Conservation (phyloP, 2,888 invertebrate species). For the Diachrysia chrysitis region DNA sequence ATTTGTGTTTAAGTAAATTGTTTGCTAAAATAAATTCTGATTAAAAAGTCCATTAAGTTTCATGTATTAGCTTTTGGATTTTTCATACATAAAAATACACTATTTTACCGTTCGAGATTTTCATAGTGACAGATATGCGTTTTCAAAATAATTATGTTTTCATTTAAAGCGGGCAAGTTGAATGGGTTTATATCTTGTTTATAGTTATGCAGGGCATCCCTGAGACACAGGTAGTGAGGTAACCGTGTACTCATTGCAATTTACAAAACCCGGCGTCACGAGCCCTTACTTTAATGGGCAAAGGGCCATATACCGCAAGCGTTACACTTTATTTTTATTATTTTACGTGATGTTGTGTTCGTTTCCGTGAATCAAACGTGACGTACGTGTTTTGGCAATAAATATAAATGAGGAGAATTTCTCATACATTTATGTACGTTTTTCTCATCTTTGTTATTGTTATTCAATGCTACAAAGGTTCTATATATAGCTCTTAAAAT, state of each 20-base stretch:
- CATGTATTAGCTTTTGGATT: too few relatives aligned
- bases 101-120: too few relatives aligned
- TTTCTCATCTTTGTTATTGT: background rate
- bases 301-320: constrained; percentile 10
- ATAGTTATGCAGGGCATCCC: constrained; percentile 19
- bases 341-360: constrained; percentile 33
- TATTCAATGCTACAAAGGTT: background rate
- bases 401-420: constrained; percentile 26
- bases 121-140: background rate
- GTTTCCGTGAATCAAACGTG: constrained; percentile 32
- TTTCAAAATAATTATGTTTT: background rate
- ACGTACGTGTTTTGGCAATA: constrained; percentile 24
- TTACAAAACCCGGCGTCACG: constrained; percentile 37
- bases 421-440: background rate
- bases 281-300: constrained; percentile 28
- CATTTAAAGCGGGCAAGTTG: constrained; percentile 9
- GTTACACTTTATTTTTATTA: constrained; percentile 49
- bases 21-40: too few relatives aligned
- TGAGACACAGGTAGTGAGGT: constrained; percentile 17
- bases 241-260: constrained; percentile 40
- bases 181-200: constrained; percentile 32
- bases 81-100: too few relatives aligned
- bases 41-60: too few relatives aligned
- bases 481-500: too few relatives aligned
- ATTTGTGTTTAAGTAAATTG: too few relatives aligned